Conservation (phyloP, 2,888 invertebrate species). For the Oscheius onirici region DNA sequence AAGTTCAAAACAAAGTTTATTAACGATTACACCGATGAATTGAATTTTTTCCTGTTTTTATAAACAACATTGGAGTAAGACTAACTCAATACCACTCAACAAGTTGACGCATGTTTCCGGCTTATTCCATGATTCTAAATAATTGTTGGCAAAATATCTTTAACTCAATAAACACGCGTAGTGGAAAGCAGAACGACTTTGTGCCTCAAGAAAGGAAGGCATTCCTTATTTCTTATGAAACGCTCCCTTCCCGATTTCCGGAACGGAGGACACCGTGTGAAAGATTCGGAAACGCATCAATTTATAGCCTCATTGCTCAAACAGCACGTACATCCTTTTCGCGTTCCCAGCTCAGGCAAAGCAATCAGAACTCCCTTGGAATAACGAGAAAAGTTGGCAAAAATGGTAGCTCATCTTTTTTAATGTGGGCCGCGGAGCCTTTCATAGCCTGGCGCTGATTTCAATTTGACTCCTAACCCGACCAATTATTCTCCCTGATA, state of each 20-base stretch:
- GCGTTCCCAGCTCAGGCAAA: not conserved
- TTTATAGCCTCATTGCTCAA: not conserved
- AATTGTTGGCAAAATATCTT: too few relatives aligned
- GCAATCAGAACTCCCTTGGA: not conserved
- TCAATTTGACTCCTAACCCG: conserved; percentile 32
- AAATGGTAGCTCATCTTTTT: not conserved
- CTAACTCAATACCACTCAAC: too few relatives aligned
- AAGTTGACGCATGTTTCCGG: too few relatives aligned
- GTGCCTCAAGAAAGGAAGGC: not conserved
- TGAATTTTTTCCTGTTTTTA: too few relatives aligned
- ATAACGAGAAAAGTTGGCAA: not conserved
- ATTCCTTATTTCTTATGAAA: not conserved
- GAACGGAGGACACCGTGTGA: not conserved
- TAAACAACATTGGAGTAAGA: too few relatives aligned
- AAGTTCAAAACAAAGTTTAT: too few relatives aligned
- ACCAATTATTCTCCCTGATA: conserved; percentile 30
- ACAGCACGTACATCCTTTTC: not conserved
- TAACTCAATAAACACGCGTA: too few relatives aligned
- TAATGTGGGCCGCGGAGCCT: conserved; percentile 5
- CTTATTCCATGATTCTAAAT: too few relatives aligned
- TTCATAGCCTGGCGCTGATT: conserved; percentile 17
- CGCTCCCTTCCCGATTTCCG: not conserved
- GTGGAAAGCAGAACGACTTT: too few relatives aligned
- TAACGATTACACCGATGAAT: too few relatives aligned
- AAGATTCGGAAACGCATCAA: not conserved